Base-by-base conservation (phyloP, 2,888 invertebrate genomes). In the Dynastes grantii region DNA sequence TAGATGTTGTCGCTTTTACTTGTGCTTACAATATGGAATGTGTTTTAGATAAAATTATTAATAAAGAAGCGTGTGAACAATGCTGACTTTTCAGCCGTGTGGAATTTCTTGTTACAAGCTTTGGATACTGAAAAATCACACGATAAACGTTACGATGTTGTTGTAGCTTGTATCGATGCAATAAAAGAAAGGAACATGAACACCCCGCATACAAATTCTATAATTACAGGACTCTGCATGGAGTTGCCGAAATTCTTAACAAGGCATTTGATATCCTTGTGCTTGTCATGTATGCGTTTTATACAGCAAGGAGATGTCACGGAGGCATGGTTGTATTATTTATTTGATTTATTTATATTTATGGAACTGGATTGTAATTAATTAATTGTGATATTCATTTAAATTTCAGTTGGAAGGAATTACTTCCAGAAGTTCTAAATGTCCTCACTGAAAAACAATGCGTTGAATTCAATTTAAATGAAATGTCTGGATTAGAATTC, bases 391-490 rank as follows among this genome's bases (percentile, higher is more conserved):
- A 22, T 29, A 61, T 13, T 51, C 40, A 51, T 16, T 22, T 51
- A 40, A 58, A 22, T 70, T 81, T 78, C 83, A 94, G 94, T 82
- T 94, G 94, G 94, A 92, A 92, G 82, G 93, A 94, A 81, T 85
- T 94, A 0, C 85, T 95, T 2, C 94, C 94, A 16, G 91, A 92
- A 80, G 87, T 93, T 79, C 84, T 94, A 58, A 91, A 90, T 84
- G 87, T 91, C 0, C 82, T 94, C 49, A 89, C 89, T 5, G 89
- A 90, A 22, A 88, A 91, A 78, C 90, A 91, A 78, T 87, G 85
- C 11, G 86, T 94, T 2, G 90, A 90, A 79, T 90, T 92, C 84
- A 91, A 91, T 83, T 92, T 92, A 27, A 88, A 90, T 0, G 92
- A 92, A 81, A 90, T 94, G 86, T 87, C 90, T 0, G 92, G 92